Percentiles rank a stretch among this genome's conserved stretches.
phyloP scores from a whole-genome alignment of 1,140 invertebrate species.

The Drosophila ambigua region DNA sequence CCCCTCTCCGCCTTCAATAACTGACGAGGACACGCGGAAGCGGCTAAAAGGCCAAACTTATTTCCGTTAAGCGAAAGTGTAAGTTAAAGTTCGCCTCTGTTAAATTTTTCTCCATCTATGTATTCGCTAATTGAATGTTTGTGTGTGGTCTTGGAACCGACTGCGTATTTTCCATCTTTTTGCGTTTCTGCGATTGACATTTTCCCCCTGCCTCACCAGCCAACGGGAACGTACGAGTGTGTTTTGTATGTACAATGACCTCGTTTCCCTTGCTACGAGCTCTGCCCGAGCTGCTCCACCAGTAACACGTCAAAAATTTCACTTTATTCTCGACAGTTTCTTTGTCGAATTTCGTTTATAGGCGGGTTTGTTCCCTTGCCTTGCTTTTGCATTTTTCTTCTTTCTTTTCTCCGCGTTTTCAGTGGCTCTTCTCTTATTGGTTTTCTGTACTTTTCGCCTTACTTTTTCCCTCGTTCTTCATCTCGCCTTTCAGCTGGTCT shows the following conservation, averaged over 20 bases:
- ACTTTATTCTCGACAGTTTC: conserved; percentile 60
- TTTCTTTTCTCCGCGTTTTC: neutral
- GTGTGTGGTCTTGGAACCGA: conserved; percentile 6
- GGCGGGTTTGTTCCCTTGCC: conserved; percentile 33
- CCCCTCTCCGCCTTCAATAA: conserved; percentile 26
- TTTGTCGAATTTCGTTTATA: conserved; percentile 53
- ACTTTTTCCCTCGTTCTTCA: neutral
- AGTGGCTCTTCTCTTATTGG: too few species aligned
- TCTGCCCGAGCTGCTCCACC: conserved; percentile 3
- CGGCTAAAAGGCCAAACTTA: conserved; percentile 38
- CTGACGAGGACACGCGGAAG: conserved; percentile 56
- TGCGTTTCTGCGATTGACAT: conserved; percentile 21
- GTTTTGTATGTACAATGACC: conserved; percentile 60
- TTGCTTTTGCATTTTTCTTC: conserved; percentile 58
- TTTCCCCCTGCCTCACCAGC: conserved; percentile 25
- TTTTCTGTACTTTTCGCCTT: neutral
- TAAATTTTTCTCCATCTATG: conserved; percentile 1
- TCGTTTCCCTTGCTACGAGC: conserved; percentile 48
- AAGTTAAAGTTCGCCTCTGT: conserved; percentile 46
- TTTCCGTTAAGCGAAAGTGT: conserved; percentile 72
- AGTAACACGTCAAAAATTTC: conserved; percentile 74
- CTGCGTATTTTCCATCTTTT: conserved; percentile 2
- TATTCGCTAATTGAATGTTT: conserved; percentile 5
- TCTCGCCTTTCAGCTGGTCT: conserved; percentile 50
- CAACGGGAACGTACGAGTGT: conserved; percentile 10